Evolutionary conservation across 2,888 invertebrate genomes (phyloP).

Genomic region (Ametastegia equiseti): DNA sequence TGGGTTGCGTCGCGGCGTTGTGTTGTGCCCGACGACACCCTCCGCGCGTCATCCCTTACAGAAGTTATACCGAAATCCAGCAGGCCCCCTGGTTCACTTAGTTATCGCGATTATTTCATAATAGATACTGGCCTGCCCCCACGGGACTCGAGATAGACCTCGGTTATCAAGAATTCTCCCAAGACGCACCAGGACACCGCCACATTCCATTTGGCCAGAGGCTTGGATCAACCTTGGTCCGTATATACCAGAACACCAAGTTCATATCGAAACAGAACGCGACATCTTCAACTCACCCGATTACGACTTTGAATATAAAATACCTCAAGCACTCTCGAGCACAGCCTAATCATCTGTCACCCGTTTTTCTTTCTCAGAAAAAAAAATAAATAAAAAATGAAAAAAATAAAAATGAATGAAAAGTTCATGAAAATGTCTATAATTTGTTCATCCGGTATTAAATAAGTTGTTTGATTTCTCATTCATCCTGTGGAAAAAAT

Average conservation of each 20-base stretch:
- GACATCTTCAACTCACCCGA: constrained; percentile 24
- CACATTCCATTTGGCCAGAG: constrained; percentile 6
- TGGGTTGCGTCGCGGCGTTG: constrained; percentile 34
- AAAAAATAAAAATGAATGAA: no score
- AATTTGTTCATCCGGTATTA: no score
- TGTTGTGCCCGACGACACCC: constrained; percentile 31
- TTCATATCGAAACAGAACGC: constrained; percentile 25
- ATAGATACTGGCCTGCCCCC: constrained; percentile 55
- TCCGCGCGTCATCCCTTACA: constrained; percentile 38
- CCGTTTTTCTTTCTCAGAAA: background rate
- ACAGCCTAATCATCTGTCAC: background rate
- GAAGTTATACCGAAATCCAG: constrained; percentile 28
- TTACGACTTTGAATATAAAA: background rate
- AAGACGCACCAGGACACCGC: constrained; percentile 42
- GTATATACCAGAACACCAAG: constrained; percentile 34
- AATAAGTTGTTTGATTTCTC: no score
- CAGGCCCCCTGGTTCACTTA: constrained; percentile 50
- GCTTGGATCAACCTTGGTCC: constrained; percentile 12
- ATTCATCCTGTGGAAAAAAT: no score
- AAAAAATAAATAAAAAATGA: no score
- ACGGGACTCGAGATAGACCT: constrained; percentile 39
- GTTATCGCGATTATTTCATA: constrained; percentile 59
- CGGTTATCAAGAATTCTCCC: constrained; percentile 33
- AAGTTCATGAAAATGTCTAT: no score
- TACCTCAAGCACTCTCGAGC: background rate